Evolutionary conservation across 1,140 invertebrate genomes (phyloP), one percentile per base, ranked within the genome.

Genomic region (Lamellibrachia luymesi): DNA sequence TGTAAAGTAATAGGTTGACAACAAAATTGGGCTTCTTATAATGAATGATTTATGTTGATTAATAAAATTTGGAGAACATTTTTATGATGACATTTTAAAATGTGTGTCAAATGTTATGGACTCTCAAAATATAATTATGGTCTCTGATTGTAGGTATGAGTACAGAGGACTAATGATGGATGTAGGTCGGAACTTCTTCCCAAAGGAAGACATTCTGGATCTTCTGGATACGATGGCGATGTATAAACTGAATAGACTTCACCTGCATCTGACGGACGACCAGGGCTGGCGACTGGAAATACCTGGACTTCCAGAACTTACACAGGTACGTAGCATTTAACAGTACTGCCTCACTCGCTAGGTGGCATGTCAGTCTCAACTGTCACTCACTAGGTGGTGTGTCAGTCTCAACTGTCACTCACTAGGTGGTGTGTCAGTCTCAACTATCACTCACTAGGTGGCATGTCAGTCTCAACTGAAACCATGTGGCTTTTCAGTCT

Each of bases 241-340:
- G 92, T 95, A 95, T 93, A 96, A 96, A 92, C 17, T 96, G 89
- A 96, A 96, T 94, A 95, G 94, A 51, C 93, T 96, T 1, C 96
- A 96, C 93, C 94, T 96, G 2, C 96, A 96, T 93, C 94, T 96
- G 27, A 93, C 95, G 5, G 96, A 96, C 92, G 96, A 96, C 90
- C 95, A 96, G 92, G 96, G 95, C 0, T 96, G 96, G 96, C 93
- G 96, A 38, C 17, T 96, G 1, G 94, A 96, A 93, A 96, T 96
- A 10, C 92, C 93, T 2, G 94, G 93, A 17, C 93, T 96, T 50
- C 95, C 95, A 50, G 95, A 96, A 94, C 94, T 96, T 0, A 96
- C 96, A 1, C 49, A 93, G 92, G 92, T 93, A 17, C 52, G 64
- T 10, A 80, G 64, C 13, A 1, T 10, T 80, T 38, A 38, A 80